Base-by-base conservation (phyloP, 2,797 vertebrate genomes). In the Artibeus jamaicensis region DNA sequence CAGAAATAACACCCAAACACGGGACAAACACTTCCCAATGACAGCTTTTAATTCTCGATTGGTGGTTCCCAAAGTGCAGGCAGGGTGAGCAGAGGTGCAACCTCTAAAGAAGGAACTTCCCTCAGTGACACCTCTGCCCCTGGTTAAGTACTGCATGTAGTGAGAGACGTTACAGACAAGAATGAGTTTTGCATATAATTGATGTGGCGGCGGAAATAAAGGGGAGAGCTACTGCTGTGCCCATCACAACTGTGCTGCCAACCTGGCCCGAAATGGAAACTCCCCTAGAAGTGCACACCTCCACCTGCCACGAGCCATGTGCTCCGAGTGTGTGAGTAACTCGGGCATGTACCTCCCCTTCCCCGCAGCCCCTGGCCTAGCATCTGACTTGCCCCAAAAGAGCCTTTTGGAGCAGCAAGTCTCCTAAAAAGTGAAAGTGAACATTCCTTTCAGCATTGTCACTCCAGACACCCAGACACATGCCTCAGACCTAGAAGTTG, bases 301-400 rank as follows among this genome's bases (percentile, higher is more conserved):
- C 21, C 44, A 86, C 3, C 4, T 4, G 34, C 4, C 14, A 68
- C 0, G 10, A 7, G 9, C 7, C 14, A 12, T 3, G 26, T 6
- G 57, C 12, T 50, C 32, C 10, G 15, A 65, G 1, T 34, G 6
- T 48, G 29, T 94, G 67, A 50, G 22, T 8, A 46, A 62, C 46
- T 24, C 3, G 34, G 48, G 12, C 16, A 29, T 9, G 44, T 19
- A 44, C 24, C 9, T 12, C 26, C 18, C 89, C 44, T 0, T 83
- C 9, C n/a, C 6, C 14, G 9, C 4, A 78, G 26, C 26, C 44
- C 21, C 14, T 21, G 68, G 42, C 34, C 48, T 79, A 55, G 12
- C 32, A 77, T 55, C 73, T 91, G 19, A 82, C 32, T 82, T 83
- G 34, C 34, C 65, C 82, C 59, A 81, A 85, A 87, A 87, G 37